phyloP scores from a whole-genome alignment of 2,888 invertebrate genomes.

The Sarcophaga carnaria region DNA sequence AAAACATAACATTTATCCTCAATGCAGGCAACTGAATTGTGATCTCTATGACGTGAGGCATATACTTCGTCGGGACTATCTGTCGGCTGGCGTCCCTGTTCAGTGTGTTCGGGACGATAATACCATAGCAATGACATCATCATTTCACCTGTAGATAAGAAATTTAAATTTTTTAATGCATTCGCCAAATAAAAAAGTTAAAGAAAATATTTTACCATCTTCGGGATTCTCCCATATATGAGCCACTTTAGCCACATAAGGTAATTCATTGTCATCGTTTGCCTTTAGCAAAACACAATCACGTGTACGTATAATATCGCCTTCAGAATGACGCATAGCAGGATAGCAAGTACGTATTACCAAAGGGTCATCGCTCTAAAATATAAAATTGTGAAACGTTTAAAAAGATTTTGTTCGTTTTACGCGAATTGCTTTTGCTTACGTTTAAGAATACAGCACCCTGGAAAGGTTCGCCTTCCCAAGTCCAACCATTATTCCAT shows the following conservation, averaged over 20 bases:
- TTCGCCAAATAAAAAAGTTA: background rate
- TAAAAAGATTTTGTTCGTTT: background rate
- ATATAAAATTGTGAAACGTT: slow-evolving; percentile 28
- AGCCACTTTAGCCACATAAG: slow-evolving; percentile 97
- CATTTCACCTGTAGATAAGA: slow-evolving; percentile 90
- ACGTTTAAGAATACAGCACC: slow-evolving; percentile 94
- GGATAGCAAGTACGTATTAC: slow-evolving; percentile 92
- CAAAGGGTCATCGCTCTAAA: slow-evolving; percentile 88
- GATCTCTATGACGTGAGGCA: slow-evolving; percentile 97
- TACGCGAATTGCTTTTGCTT: slow-evolving; percentile 70
- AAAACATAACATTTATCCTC: slow-evolving; percentile 99
- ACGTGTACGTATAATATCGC: slow-evolving; percentile 91
- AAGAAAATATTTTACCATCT: slow-evolving; percentile 86
- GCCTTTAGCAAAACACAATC: slow-evolving; percentile 97
- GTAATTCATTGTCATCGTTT: slow-evolving; percentile 91
- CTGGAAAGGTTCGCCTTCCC: slow-evolving; percentile 92
- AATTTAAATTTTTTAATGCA: background rate
- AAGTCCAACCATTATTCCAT: slow-evolving; percentile 96
- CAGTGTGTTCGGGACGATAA: slow-evolving; percentile 98
- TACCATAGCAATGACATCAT: slow-evolving; percentile 99
- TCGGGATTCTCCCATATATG: slow-evolving; percentile 97
- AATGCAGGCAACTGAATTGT: slow-evolving; percentile 97
- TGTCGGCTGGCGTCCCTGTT: slow-evolving; percentile 90
- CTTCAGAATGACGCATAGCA: slow-evolving; percentile 94
- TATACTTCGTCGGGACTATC: slow-evolving; percentile 96